Evolutionary conservation across 2,797 vertebrate species (phyloP).

Genomic region (Falco rusticolus): DNA sequence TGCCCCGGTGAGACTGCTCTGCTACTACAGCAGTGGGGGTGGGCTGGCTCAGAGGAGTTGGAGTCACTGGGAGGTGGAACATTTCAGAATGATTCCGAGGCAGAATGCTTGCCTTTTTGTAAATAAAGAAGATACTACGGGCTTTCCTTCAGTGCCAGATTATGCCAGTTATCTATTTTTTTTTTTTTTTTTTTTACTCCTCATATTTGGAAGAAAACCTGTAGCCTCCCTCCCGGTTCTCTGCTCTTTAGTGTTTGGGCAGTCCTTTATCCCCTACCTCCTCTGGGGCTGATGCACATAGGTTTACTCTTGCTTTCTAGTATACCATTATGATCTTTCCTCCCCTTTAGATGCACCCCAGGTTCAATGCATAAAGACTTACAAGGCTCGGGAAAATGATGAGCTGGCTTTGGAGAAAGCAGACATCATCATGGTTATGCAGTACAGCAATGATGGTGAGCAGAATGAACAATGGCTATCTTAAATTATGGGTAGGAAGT

Average conservation of each 20-base stretch:
- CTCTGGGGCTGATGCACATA: not conserved
- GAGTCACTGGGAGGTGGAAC: not conserved
- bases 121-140: not conserved
- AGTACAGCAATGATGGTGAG: slow-evolving; percentile 90
- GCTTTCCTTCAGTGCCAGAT: not conserved
- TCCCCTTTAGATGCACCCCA: slow-evolving; percentile 80
- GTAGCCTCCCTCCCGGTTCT: not conserved
- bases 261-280: not conserved
- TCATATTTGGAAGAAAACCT: not conserved
- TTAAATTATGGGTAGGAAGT: not conserved
- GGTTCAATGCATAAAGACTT: slow-evolving; percentile 91
- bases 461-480: not conserved
- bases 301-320: not conserved
- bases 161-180: not conserved
- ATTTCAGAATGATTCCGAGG: not conserved
- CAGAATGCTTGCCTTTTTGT: not conserved
- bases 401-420: slow-evolving; percentile 95
- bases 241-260: not conserved
- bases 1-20: slow-evolving; percentile 83
- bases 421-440: slow-evolving; percentile 89
- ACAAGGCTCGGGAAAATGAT: slow-evolving; percentile 90
- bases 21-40: not conserved
- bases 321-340: not conserved
- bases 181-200: not conserved
- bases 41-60: not conserved